Base-by-base conservation (phyloP, 2,113 vertebrate species). In the Entomyzon cyanotis region DNA sequence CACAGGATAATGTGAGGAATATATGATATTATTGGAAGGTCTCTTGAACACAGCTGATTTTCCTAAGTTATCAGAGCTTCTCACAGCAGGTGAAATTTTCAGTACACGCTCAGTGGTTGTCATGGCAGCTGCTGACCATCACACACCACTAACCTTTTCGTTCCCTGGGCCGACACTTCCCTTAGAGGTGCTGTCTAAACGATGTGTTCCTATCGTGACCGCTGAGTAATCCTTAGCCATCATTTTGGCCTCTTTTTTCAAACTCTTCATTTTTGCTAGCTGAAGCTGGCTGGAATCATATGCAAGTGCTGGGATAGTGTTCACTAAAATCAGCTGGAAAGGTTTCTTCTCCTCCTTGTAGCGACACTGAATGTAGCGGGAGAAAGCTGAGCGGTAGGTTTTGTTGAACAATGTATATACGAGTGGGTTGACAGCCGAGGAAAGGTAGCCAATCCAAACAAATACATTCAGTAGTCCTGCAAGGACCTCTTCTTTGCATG, bases 381-480 rank as follows among this genome's bases (percentile, higher is more conserved):
- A 98, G 91, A 99, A 99, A 8, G 99, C 99, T 0, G 99, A 98
- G 5, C 99, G 98, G 71, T 99, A 99, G 0, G 99, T 99, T 95
- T 99, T 99, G 44, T 99, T 99, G 90, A 99, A 99, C 68, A 99
- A 84, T 0, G 99, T 99, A 52, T 99, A 99, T 9, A 99, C 98
- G 0, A 99, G 98, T 2, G 99, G 99, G 65, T 99, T 99, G 91
- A 99, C 99, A 0, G 99, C 99, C 0, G 99, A 99, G 30, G 99
- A 99, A 90, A 99, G 96, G 96, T 99, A 99, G 2, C 99, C 99
- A 37, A 99, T 99, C 99, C 99, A 99, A 25, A 99, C 99, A 12
- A 99, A 99, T 47, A 99, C 90, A 1, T 99, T 99, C 52, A 99
- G 98, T 81, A 99, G 98, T 37, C 97, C 98, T 28, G 93, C 98